These are phyloP conservation scores for Dolomedes plantarius DNA, from an alignment of 2,888 invertebrate species.

Conservation along the genomic window DNA sequence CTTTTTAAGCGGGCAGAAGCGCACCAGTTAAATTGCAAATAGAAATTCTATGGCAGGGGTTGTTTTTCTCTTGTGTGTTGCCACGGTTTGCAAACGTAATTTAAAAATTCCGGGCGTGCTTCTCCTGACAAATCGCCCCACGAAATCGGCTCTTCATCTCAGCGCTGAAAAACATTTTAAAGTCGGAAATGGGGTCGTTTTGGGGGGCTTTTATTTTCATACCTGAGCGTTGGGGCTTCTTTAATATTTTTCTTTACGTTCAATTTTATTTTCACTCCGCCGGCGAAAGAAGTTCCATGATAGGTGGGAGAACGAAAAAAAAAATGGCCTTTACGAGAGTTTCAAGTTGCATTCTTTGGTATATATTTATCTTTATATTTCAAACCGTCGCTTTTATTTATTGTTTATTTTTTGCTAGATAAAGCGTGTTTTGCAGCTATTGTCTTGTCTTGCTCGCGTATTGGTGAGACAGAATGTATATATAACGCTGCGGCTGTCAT, in stretches of 20 bases:
- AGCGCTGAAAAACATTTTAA: constrained; percentile 38
- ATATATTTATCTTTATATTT: constrained; percentile 17
- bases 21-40: constrained; percentile 68
- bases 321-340: neutral
- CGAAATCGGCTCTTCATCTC: constrained; percentile 62
- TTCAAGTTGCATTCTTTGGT: constrained; percentile 12
- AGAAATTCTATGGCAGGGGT: constrained; percentile 67
- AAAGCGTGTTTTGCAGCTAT: neutral
- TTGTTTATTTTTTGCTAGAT: neutral
- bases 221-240: constrained; percentile 1
- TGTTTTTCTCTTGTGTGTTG: constrained; percentile 44
- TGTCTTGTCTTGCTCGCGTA: too few species aligned
- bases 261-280: constrained; percentile 23
- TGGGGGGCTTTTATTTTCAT: constrained; percentile 32
- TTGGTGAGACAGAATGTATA: too few species aligned
- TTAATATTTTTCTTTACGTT: constrained; percentile 37
- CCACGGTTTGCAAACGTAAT: constrained; percentile 52
- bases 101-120: constrained; percentile 66
- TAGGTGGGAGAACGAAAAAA: neutral
- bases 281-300: neutral
- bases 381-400: neutral
- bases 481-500: neutral
- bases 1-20: constrained; percentile 50
- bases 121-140: constrained; percentile 25
- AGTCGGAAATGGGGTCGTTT: constrained; percentile 43